Percentiles rank a stretch among this genome's conserved stretches.
These are phyloP conservation scores for Mechanitis mazaeus DNA, from an alignment of 2,888 invertebrate genomes.

Conservation along the genomic window DNA sequence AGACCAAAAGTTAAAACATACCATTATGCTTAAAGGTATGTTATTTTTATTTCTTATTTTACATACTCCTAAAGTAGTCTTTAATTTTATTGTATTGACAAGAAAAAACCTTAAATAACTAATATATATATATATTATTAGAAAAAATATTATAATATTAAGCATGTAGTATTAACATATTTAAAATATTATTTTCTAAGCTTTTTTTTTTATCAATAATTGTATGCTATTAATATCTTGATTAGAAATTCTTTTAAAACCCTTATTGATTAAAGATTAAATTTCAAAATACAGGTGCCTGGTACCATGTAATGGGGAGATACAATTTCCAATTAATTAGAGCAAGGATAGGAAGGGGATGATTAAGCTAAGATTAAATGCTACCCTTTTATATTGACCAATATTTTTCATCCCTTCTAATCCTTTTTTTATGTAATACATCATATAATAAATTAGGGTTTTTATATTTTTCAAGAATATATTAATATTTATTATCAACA, in stretches of 20 bases:
- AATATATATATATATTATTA: too few species aligned
- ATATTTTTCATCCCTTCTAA: neutral
- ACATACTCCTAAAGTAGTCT: too few species aligned
- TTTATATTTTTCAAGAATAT: too few species aligned
- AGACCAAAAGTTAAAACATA: neutral
- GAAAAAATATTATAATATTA: too few species aligned
- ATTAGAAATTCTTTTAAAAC: neutral
- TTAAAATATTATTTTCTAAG: too few species aligned
- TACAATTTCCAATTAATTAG: conserved; percentile 12
- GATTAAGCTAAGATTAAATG: conserved; percentile 8
- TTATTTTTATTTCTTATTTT: too few species aligned
- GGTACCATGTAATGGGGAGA: conserved; percentile 10
- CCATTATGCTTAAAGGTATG: too few species aligned
- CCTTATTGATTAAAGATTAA: neutral
- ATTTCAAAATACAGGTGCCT: conserved; percentile 11
- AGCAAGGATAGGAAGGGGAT: conserved; percentile 10
- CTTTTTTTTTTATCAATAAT: too few species aligned
- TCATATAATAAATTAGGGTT: neutral
- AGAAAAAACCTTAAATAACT: too few species aligned
- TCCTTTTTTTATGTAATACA: neutral
- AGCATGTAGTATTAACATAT: too few species aligned
- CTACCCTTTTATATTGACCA: conserved; percentile 1
- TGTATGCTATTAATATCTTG: neutral
- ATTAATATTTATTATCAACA: too few species aligned
- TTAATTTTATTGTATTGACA: too few species aligned